Conservation (phyloP, 2,888 invertebrate species). For the Brachypterus glaber region DNA sequence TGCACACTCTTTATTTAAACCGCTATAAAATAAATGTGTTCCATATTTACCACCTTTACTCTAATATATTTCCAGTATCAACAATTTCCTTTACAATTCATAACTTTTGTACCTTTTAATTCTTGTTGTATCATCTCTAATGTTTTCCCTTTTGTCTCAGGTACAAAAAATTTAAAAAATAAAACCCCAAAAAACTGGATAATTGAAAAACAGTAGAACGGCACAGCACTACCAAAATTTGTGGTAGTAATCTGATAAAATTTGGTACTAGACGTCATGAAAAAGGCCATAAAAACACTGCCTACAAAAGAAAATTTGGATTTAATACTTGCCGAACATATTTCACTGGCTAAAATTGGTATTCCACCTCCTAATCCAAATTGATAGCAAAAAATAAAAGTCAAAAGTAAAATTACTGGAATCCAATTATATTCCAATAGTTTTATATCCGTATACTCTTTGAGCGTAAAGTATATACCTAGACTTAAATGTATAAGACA, state of each 20-base stretch:
- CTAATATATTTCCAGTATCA: too few species aligned
- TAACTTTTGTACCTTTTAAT: too few species aligned
- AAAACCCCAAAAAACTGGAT: conserved; percentile 24
- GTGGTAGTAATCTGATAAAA: conserved; percentile 28
- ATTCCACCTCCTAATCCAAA: conserved; percentile 26
- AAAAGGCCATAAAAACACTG: conserved; percentile 24
- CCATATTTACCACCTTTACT: too few species aligned
- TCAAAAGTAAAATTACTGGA: too few species aligned
- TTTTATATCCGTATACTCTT: too few species aligned
- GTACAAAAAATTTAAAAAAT: conserved; percentile 28
- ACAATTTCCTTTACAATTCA: too few species aligned
- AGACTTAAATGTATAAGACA: conserved; percentile 24
- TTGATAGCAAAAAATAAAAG: too few species aligned
- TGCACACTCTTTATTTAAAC: too few species aligned
- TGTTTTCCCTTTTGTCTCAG: conserved; percentile 31
- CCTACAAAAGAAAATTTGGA: conserved; percentile 26
- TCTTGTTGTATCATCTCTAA: conserved; percentile 29
- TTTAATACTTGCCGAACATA: conserved; percentile 32
- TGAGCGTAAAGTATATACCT: too few species aligned
- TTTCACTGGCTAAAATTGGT: conserved; percentile 28
- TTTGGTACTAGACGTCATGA: conserved; percentile 25
- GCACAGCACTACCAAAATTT: conserved; percentile 27
- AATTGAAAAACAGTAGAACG: conserved; percentile 27
- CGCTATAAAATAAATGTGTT: too few species aligned
- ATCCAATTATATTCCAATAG: too few species aligned